These are phyloP conservation scores for Copidosoma floridanum DNA, from an alignment of 1,140 invertebrate species.

Conservation along the genomic window DNA sequence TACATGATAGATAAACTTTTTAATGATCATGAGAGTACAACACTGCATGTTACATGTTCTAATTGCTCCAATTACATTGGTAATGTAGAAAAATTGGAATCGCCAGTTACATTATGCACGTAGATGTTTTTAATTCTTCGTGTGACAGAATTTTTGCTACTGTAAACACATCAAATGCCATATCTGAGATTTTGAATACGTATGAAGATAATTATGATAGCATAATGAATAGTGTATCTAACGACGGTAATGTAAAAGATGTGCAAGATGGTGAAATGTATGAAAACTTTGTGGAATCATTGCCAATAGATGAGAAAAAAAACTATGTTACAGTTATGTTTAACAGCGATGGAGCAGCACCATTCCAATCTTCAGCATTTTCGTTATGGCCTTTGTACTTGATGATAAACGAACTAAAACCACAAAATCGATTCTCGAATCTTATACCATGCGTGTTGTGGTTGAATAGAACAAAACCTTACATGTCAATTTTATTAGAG, in stretches of 20 bases:
- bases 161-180: not conserved
- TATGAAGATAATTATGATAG: not conserved
- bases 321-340: not conserved
- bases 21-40: not conserved
- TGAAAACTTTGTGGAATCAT: not conserved
- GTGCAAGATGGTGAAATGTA: not conserved
- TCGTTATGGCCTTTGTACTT: not conserved
- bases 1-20: not conserved
- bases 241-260: not conserved
- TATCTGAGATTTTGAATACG: not conserved
- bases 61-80: not conserved
- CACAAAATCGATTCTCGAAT: not conserved
- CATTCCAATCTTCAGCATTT: not conserved
- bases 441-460: not conserved
- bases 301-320: not conserved
- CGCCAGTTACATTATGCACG: not conserved
- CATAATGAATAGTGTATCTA: not conserved
- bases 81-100: not conserved
- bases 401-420: slow-evolving; percentile 2
- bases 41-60: not conserved
- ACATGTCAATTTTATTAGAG: not conserved
- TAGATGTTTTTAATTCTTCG: not conserved
- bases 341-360: not conserved
- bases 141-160: not conserved
- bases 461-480: not conserved